Evolutionary conservation across 2,888 invertebrate genomes (phyloP).

Genomic region (Ophioninae sp.): DNA sequence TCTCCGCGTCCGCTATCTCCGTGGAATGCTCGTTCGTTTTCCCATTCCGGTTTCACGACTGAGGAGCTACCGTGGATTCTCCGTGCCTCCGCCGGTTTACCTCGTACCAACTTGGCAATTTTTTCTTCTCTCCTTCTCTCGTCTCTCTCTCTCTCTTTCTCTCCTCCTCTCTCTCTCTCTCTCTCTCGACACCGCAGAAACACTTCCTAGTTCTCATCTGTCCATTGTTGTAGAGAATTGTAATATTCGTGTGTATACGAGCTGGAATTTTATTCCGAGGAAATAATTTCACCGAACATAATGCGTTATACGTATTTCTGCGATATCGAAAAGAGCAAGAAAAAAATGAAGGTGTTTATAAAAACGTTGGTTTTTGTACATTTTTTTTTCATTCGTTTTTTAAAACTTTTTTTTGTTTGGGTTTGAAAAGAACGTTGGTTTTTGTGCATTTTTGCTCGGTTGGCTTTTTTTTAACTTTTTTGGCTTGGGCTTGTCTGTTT

Average conservation of each 20-base stretch:
- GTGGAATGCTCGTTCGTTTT: conserved; percentile 62
- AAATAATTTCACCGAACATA: not conserved
- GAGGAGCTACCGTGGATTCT: conserved; percentile 40
- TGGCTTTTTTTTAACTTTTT: too few relatives aligned
- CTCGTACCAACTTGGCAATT: conserved; percentile 44
- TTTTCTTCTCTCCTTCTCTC: too few relatives aligned
- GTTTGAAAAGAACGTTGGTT: too few relatives aligned
- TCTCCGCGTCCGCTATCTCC: conserved; percentile 60
- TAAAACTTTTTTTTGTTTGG: too few relatives aligned
- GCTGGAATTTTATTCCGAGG: conserved; percentile 12
- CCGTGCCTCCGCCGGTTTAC: conserved; percentile 32
- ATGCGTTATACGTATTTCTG: conserved; percentile 4
- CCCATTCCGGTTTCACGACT: conserved; percentile 62
- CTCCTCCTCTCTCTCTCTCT: too few relatives aligned
- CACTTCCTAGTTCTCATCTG: conserved; percentile 57
- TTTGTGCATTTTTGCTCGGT: too few relatives aligned
- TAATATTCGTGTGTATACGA: not conserved
- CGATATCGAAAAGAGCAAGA: not conserved
- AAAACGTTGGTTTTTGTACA: too few relatives aligned
- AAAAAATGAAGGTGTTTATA: too few relatives aligned
- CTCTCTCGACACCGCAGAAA: conserved; percentile 27
- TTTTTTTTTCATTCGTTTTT: not conserved
- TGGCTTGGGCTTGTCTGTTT: too few relatives aligned
- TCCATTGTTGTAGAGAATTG: conserved; percentile 43
- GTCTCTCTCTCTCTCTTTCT: too few relatives aligned